phyloP scores from a whole-genome alignment of 1,140 invertebrate species.

The Delia radicum region DNA sequence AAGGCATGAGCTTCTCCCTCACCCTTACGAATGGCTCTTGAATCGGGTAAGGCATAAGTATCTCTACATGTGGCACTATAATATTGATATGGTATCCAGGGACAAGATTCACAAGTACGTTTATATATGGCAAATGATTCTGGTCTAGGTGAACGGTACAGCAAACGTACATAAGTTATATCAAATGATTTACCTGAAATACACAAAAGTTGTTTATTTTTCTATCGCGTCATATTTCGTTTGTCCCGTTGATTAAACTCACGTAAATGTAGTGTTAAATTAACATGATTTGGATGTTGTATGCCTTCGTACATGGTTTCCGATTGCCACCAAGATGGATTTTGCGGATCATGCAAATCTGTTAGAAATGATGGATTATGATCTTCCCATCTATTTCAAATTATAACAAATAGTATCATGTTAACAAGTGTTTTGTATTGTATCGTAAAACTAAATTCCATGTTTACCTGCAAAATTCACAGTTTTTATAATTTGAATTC shows the following conservation, averaged over 20 bases:
- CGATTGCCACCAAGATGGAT: conserved; percentile 98
- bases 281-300: conserved; percentile 87
- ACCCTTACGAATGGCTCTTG: conserved; percentile 66
- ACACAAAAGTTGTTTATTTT: neutral
- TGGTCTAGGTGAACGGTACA: conserved; percentile 92
- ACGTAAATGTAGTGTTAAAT: conserved; percentile 89
- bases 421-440: neutral
- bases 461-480: conserved; percentile 56
- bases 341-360: conserved; percentile 84
- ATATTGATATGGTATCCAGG: conserved; percentile 96
- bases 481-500: conserved; percentile 59
- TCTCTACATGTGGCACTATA: conserved; percentile 91
- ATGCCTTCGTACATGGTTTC: conserved; percentile 94
- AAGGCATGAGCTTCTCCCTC: conserved; percentile 84
- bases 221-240: too few relatives aligned
- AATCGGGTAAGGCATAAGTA: conserved; percentile 83
- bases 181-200: conserved; percentile 90
- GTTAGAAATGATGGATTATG: conserved; percentile 70
- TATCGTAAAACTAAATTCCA: neutral
- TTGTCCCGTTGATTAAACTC: conserved; percentile 48
- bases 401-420: neutral
- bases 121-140: conserved; percentile 98
- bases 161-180: conserved; percentile 91
- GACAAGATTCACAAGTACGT: conserved; percentile 71
- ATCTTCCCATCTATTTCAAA: conserved; percentile 37